Evolutionary conservation across 2,797 vertebrate genomes (phyloP), one percentile per base, ranked within the genome.

Genomic region (Lithobates sylvaticus): DNA sequence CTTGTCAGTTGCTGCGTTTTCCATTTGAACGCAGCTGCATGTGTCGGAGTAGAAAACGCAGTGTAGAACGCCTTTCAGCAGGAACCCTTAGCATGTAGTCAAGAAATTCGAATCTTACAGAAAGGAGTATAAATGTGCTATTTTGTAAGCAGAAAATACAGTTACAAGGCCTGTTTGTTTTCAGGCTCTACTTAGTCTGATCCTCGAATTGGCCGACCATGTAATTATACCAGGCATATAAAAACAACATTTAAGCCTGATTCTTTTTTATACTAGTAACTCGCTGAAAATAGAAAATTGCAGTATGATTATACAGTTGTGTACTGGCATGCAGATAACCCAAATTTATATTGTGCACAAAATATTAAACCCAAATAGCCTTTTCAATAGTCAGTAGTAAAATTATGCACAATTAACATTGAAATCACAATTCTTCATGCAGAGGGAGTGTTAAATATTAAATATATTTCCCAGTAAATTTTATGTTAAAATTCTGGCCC

Each of bases 281-380:
- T 80, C 79, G 61, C 27, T 85, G 68, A 78, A 78, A 79, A 64
- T 39, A 68, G 58, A 67, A 75, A 85, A 86, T 61, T 76, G 47
- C 47, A 16, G 27, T 32, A 29, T 82, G 78, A 86, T 86, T 86
- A 70, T 81, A 71, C 42, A 68, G 64, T 39, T 23, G 44, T 68
- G n/a, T 64, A 69, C 83, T 78, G 75, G 84, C 76, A 79, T 77
- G 77, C 29, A 76, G 74, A 77, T 36, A 58, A 39, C 54, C 27
- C 54, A 80, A 74, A 69, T 80, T n/a, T 81, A 81, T 86, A 68
- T 69, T 76, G 39, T 80, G 29, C 70, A 58, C 64, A 80, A 64
- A 81, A 75, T 76, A 86, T 81, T 74, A 75, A 81, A 81, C 42
- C 61, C 70, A 81, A 58, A 76, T 36, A 50, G 23, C 44, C 26